These are phyloP conservation scores for Chrysolina haemoptera DNA, from an alignment of 2,888 invertebrate genomes.

Conservation along the genomic window DNA sequence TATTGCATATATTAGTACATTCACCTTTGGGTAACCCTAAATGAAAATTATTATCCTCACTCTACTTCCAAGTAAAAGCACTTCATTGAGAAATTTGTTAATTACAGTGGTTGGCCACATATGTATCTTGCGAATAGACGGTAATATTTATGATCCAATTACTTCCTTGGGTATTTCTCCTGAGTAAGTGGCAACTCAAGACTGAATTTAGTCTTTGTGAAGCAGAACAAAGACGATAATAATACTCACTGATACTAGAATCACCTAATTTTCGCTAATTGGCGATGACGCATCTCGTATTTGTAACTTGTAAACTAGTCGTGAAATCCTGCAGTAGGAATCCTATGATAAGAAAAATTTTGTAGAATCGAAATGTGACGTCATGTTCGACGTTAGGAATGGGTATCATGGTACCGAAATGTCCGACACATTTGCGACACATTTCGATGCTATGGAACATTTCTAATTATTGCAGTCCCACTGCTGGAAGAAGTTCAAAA, in stretches of 20 bases:
- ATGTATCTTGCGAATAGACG: constrained; percentile 1
- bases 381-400: no score
- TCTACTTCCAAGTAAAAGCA: neutral
- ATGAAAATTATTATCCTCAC: constrained; percentile 8
- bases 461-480: no score
- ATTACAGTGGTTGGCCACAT: constrained; percentile 20
- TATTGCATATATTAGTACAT: constrained; percentile 6
- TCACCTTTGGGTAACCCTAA: neutral
- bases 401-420: no score
- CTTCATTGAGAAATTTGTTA: constrained; percentile 12
- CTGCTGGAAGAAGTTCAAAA: no score
- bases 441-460: no score
- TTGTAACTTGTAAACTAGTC: no score
- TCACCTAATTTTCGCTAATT: no score
- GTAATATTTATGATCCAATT: constrained; percentile 19
- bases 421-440: no score
- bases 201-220: neutral
- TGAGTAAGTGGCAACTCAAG: neutral
- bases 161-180: constrained; percentile 10
- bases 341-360: no score
- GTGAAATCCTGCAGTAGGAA: no score
- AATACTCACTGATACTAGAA: neutral
- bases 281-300: no score
- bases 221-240: neutral
- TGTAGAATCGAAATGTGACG: no score